Evolutionary conservation across 2,113 vertebrate genomes (phyloP).

Genomic region (Hylia prasina): DNA sequence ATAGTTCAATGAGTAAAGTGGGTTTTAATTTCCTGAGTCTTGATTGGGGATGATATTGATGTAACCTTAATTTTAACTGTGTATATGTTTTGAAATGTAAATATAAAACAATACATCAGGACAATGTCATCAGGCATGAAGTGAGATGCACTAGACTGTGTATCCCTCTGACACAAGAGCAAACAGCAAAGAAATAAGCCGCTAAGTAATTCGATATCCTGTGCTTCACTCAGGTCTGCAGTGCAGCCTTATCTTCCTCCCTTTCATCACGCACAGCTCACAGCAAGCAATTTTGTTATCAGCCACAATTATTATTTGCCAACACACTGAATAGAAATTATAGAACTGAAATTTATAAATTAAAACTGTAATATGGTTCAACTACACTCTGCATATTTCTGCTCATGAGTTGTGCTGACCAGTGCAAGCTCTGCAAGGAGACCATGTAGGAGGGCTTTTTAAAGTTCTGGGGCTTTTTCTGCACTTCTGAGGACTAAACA

Average conservation of each 20-base stretch:
- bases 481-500: neutral
- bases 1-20: conserved; percentile 9
- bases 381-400: neutral
- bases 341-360: neutral
- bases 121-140: neutral
- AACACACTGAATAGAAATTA: neutral
- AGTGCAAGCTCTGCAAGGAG: neutral
- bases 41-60: neutral
- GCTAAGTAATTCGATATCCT: neutral
- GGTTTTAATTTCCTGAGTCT: conserved; percentile 13
- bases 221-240: neutral
- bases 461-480: neutral
- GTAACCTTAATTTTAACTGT: neutral
- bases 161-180: neutral
- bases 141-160: neutral
- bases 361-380: neutral
- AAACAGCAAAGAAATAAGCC: neutral
- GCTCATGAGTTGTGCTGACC: neutral
- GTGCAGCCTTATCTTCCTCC: neutral
- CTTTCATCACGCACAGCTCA: neutral
- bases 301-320: neutral
- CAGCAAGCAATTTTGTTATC: neutral
- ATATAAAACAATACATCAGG: neutral
- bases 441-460: neutral
- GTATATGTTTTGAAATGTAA: conserved; percentile 14